Evolutionary conservation across 2,113 vertebrate genomes (phyloP).

Genomic region (Triplophysa tibetana): DNA sequence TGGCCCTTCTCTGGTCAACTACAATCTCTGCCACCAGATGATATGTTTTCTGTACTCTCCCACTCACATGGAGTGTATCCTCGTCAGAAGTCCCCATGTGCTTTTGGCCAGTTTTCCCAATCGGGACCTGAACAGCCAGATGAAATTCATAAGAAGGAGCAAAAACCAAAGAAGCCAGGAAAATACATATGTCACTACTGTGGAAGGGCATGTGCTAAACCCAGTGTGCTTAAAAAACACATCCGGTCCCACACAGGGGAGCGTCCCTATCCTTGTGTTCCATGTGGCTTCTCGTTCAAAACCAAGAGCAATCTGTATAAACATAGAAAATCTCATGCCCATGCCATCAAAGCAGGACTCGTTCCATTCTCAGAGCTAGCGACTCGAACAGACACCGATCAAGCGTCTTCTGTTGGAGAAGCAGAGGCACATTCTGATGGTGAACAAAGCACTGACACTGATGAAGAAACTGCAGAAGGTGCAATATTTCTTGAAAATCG

Average conservation of each 20-base stretch:
- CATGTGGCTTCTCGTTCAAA: slow-evolving; percentile 98
- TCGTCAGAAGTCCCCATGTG: slow-evolving; percentile 88
- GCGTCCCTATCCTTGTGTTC: slow-evolving; percentile 92
- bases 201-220: slow-evolving; percentile 96
- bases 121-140: slow-evolving; percentile 86
- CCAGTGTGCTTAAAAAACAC: slow-evolving; percentile 98
- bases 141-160: slow-evolving; percentile 92
- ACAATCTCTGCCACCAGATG: slow-evolving; percentile 84
- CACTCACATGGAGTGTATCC: slow-evolving; percentile 84
- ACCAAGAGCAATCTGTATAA: slow-evolving; percentile 99
- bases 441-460: slow-evolving; percentile 96
- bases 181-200: slow-evolving; percentile 98
- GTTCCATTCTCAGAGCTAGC: slow-evolving; percentile 92
- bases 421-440: slow-evolving; percentile 94
- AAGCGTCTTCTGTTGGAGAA: slow-evolving; percentile 85
- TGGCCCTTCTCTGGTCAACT: slow-evolving; percentile 91
- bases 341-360: slow-evolving; percentile 97
- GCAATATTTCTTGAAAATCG: slow-evolving; percentile 78
- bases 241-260: slow-evolving; percentile 98
- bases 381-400: slow-evolving; percentile 84
- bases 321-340: slow-evolving; percentile 97
- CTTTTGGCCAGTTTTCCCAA: slow-evolving; percentile 90
- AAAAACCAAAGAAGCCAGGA: slow-evolving; percentile 96
- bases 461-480: slow-evolving; percentile 87
- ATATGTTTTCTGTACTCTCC: slow-evolving; percentile 86